Evolutionary conservation across 1,140 invertebrate genomes (phyloP).

Genomic region (Drosophila auraria): DNA sequence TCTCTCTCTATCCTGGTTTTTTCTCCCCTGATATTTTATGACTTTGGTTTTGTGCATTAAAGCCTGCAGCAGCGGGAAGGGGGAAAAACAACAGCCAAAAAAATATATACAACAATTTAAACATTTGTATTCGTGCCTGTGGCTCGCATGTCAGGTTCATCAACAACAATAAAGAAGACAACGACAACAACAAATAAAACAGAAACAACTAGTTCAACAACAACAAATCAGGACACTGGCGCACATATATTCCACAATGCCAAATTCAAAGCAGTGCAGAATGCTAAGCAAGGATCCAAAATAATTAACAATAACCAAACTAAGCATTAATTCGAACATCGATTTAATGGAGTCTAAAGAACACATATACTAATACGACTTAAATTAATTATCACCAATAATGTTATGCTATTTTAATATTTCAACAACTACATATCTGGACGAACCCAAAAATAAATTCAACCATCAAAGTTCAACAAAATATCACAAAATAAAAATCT

Average conservation of each 20-base stretch:
- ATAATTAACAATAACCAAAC: not conserved
- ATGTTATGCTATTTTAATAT: too few relatives aligned
- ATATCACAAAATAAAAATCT: not conserved
- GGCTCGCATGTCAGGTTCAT: constrained; percentile 75
- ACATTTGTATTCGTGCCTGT: constrained; percentile 77
- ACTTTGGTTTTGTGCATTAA: constrained; percentile 73
- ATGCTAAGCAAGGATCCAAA: not conserved
- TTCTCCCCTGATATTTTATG: constrained; percentile 49
- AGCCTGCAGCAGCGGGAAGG: constrained; percentile 43
- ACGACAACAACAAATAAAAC: constrained; percentile 1
- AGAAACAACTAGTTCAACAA: constrained; percentile 9
- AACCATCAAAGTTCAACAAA: not conserved
- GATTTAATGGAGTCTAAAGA: not conserved
- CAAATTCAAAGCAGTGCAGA: constrained; percentile 14
- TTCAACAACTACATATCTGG: not conserved
- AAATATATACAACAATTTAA: constrained; percentile 61
- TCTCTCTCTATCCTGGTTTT: not conserved
- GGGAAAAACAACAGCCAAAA: constrained; percentile 33
- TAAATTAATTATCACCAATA: not conserved
- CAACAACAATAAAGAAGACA: constrained; percentile 46
- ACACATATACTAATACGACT: not conserved
- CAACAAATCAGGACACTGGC: constrained; percentile 9
- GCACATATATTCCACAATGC: not conserved
- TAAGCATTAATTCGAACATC: not conserved
- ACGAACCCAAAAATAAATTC: not conserved